Evolutionary conservation across 2,797 vertebrate species (phyloP), one percentile per base, ranked within the genome.

Genomic region (Iguana delicatissima): DNA sequence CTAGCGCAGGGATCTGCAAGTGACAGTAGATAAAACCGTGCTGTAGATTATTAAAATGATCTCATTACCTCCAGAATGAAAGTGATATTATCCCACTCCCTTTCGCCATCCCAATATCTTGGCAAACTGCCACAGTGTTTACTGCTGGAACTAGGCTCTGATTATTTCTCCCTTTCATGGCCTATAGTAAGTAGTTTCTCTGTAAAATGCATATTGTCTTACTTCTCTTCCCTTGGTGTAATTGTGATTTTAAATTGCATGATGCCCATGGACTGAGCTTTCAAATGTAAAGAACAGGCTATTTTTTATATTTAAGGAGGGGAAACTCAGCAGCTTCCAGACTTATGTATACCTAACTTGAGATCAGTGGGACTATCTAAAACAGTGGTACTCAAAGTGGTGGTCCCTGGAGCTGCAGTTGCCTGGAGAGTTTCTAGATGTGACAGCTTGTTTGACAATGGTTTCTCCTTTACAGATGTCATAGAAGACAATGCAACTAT

Each of bases 111-210:
- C 98, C 88, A 99, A 99, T 92, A 96, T 99, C 96, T 98, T 99
- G 97, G 98, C 98, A n/a, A n/a, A n/a, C n/a, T n/a, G 1, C 98
- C 98, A 97, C 99, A 94, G 98, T 99, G 86, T 99, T 99, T 96
- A 98, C 98, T 94, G 98, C 98, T 94, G 98, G 98, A 97, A 98
- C 97, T 93, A 98, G 98, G 97, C 98, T 99, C 89, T 99, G 99
- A 98, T 99, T 92, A 98, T 99, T 95, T 98, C n/a, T 98, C 38
- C 99, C 99, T 0, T n/a, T 99, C 95, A 99, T 99, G 98, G 97
- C 98, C 83, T 99, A 99, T 13, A 98, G n/a, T 99, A 97, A 98
- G 98, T 94, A 95, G 88, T 87, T 59, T 79, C 86, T 89, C 16
- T 82, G 57, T 59, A 90, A 93, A 77, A 64, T 7, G 57, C 82